These are phyloP conservation scores for Lordiphosa collinella DNA, from an alignment of 1,140 invertebrate species.

Conservation along the genomic window DNA sequence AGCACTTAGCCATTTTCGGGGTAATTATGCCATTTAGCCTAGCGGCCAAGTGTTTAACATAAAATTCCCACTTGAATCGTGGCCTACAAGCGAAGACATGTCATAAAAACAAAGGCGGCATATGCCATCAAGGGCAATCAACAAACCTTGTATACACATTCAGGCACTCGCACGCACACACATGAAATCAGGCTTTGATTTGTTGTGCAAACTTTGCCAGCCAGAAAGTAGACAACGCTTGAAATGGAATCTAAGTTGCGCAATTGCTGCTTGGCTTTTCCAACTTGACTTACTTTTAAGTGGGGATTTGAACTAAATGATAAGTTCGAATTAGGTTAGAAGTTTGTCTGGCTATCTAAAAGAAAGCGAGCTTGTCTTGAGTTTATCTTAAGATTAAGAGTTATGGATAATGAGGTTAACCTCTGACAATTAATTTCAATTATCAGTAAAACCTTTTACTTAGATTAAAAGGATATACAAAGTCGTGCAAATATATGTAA, in stretches of 20 bases:
- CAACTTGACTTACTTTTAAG: too few species aligned
- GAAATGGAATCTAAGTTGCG: slow-evolving; percentile 25
- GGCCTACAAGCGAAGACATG: slow-evolving; percentile 16
- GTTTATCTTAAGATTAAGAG: too few species aligned
- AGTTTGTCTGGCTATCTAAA: too few species aligned
- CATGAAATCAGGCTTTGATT: slow-evolving; percentile 19
- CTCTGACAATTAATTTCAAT: too few species aligned
- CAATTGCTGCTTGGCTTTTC: slow-evolving; percentile 10
- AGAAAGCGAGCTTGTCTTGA: too few species aligned
- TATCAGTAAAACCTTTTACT: too few species aligned
- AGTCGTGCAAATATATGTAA: too few species aligned
- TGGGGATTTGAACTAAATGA: too few species aligned
- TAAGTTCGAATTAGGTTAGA: too few species aligned
- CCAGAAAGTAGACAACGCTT: slow-evolving; percentile 30
- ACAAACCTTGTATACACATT: slow-evolving; percentile 28
- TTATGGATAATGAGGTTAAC: too few species aligned
- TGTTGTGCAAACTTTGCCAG: slow-evolving; percentile 10
- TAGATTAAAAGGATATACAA: too few species aligned
- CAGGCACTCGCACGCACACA: not conserved
- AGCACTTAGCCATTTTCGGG: slow-evolving; percentile 31
- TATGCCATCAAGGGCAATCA: slow-evolving; percentile 24
- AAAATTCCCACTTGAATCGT: slow-evolving; percentile 31
- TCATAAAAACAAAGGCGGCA: slow-evolving; percentile 17
- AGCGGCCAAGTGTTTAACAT: slow-evolving; percentile 38
- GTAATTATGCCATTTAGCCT: slow-evolving; percentile 44